These are phyloP conservation scores for Mythimna albipuncta DNA, from an alignment of 2,888 invertebrate genomes.

Conservation along the genomic window DNA sequence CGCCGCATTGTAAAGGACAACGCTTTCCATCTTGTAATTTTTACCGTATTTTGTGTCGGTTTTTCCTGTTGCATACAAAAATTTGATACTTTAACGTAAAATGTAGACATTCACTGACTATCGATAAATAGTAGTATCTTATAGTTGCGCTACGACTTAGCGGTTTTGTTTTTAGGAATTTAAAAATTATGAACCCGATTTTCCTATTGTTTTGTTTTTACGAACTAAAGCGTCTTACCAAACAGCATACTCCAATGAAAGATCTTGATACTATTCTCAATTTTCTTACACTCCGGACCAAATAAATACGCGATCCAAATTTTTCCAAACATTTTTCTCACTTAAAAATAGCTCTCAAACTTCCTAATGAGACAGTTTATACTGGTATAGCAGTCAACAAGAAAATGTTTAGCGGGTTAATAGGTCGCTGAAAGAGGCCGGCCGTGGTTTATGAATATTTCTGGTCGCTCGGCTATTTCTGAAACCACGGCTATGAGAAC, in stretches of 20 bases:
- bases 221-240: conserved; percentile 22
- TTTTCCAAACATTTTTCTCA: conserved; percentile 25
- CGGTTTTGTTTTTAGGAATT: not conserved
- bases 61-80: conserved; percentile 44
- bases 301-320: conserved; percentile 49
- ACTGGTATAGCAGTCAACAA: conserved; percentile 35
- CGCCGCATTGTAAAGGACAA: conserved; percentile 43
- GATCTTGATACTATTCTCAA: conserved; percentile 25
- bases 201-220: not conserved
- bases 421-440: conserved; percentile 60
- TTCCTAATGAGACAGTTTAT: conserved; percentile 40
- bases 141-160: not conserved
- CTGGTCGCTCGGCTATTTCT: conserved; percentile 63
- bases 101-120: no score
- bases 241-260: conserved; percentile 24
- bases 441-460: conserved; percentile 62
- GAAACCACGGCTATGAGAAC: conserved; percentile 27
- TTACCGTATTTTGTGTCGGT: conserved; percentile 30
- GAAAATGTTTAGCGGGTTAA: conserved; percentile 57
- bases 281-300: conserved; percentile 1
- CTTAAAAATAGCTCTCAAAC: conserved; percentile 38
- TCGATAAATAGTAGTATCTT: not conserved
- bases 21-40: conserved; percentile 40
- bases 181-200: not conserved
- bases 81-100: not conserved